Base-by-base conservation (phyloP, 2,888 invertebrate species). In the Kuschelorhynchus macadamiae region DNA sequence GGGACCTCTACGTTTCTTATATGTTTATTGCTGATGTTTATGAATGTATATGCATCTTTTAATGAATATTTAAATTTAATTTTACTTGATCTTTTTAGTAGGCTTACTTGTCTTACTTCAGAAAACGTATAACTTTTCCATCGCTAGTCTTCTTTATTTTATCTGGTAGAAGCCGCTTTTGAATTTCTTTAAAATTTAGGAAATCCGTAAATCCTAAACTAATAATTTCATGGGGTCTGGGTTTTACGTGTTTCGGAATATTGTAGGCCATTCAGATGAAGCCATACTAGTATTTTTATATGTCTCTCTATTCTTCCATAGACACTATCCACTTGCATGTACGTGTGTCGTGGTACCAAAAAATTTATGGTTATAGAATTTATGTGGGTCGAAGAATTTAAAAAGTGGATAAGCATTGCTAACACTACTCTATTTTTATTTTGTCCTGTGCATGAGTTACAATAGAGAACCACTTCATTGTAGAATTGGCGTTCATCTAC, bases 401-500 rank as follows among this genome's bases (percentile, higher is more conserved):
- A 7, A 3, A 25, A 25, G 7, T 25, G 25, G 3, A 5, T 7
- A 7, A 25, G 25, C 52, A 56, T 73, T 70, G 25, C 65, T 14
- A 46, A 7, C 7, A 39, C 44, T 11, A 9, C 20, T 46, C 41
- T 12, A 18, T 55, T 55, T 39, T 55, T 55, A 21, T 65, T 70
- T 56, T 72, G 65, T 17, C 64, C 67, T 18, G 56, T 39, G 32
- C 61, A 67, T 20, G 63, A 70, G 46, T 71, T 70, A 50, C 69
- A 67, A 39, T 65, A 64, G 9, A 68, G 20, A 46, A 20, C 18
- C 11, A 62, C 41, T 47, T 63, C 44, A 60, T 55, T 52, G 33
- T 47, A 9, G 30, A 30, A 32, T 49, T 33, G 59, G 41, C 18
- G 55, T 20, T 57, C 46, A 71, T 79, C 78, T 12, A 75, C 44